phyloP scores from a whole-genome alignment of 2,888 invertebrate genomes.

The Salpingus planirostris region DNA sequence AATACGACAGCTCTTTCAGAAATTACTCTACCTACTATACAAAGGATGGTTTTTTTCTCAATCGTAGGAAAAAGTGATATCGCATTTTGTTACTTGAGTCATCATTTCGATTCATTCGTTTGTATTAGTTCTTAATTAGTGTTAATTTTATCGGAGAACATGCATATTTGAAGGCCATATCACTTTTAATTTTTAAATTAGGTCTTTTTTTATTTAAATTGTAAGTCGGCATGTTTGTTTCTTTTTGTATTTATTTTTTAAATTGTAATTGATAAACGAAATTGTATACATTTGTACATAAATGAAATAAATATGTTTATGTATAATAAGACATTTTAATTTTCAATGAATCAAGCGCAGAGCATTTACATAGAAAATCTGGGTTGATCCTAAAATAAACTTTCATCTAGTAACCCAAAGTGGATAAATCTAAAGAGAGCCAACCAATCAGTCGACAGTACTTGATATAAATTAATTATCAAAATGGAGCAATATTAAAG shows the following conservation, averaged over 20 bases:
- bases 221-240: conserved; percentile 2
- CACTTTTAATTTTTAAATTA: conserved; percentile 12
- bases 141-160: no score
- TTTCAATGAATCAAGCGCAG: no score
- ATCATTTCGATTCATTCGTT: conserved; percentile 2
- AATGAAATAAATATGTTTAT: conserved; percentile 23
- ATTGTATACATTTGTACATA: conserved; percentile 32
- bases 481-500: no score
- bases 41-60: conserved; percentile 11
- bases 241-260: conserved; percentile 14
- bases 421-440: no score
- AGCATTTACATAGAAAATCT: no score
- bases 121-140: conserved; percentile 5
- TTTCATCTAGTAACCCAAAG: no score
- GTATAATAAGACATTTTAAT: conserved; percentile 10
- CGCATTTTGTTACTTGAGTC: not conserved
- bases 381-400: no score
- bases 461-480: no score
- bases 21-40: conserved; percentile 14
- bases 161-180: conserved; percentile 20
- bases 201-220: not conserved
- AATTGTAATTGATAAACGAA: conserved; percentile 9
- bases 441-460: no score
- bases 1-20: conserved; percentile 10
- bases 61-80: not conserved